phyloP scores from a whole-genome alignment of 2,888 invertebrate species.

The Rhamphomyia laevipes region DNA sequence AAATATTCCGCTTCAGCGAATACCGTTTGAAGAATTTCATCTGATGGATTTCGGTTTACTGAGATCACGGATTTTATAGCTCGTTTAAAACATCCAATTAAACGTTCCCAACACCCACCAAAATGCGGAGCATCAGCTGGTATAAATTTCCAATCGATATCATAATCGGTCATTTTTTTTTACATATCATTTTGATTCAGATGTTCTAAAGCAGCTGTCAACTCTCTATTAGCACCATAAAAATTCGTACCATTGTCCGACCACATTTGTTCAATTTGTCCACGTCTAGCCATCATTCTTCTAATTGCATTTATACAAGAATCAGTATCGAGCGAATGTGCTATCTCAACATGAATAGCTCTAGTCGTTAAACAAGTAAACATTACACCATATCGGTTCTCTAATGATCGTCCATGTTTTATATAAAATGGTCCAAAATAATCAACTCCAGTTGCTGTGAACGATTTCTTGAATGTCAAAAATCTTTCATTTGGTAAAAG shows the following conservation, averaged over 20 bases:
- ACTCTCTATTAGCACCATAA: constrained; percentile 9
- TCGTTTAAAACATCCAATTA: constrained; percentile 16
- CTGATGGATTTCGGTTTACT: constrained; percentile 13
- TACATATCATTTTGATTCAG: background rate
- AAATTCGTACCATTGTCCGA: constrained; percentile 15
- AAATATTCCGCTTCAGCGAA: constrained; percentile 1
- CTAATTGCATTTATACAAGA: constrained; percentile 13
- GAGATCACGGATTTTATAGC: constrained; percentile 12
- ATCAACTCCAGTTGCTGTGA: constrained; percentile 17
- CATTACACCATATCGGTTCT: constrained; percentile 10
- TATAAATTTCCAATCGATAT: constrained; percentile 18
- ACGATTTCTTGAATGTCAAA: constrained; percentile 12
- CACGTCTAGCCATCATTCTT: constrained; percentile 12
- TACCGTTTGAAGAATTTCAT: constrained; percentile 13
- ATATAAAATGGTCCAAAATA: constrained; percentile 17
- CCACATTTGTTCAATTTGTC: constrained; percentile 10
- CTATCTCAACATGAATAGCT: constrained; percentile 13
- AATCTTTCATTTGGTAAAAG: constrained; percentile 16
- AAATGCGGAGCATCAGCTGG: constrained; percentile 15
- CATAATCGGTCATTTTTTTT: background rate
- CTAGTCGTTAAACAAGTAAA: constrained; percentile 15
- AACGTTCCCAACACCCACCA: constrained; percentile 15
- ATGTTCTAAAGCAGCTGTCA: constrained; percentile 10
- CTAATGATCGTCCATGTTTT: constrained; percentile 1
- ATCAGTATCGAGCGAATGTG: constrained; percentile 9